Evolutionary conservation across 2,113 vertebrate species (phyloP).

Genomic region (Lepus americanus): DNA sequence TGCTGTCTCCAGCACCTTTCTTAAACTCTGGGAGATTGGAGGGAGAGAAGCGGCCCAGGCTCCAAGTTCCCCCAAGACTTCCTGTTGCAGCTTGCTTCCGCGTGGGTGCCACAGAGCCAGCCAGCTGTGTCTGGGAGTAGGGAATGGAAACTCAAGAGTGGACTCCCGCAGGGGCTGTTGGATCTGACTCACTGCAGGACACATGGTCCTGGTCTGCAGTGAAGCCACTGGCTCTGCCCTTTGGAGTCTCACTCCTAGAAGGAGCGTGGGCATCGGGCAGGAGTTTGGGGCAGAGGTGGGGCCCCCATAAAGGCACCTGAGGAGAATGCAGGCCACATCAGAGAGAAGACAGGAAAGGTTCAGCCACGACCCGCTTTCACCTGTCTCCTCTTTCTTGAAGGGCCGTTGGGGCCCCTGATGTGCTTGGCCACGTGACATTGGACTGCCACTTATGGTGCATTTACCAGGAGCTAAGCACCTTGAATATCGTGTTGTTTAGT

Average conservation of each 20-base stretch:
- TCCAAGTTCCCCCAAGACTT: conserved; percentile 51
- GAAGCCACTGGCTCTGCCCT: conserved; percentile 17
- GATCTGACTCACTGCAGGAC: conserved; percentile 28
- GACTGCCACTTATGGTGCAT: not conserved
- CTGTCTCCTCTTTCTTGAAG: conserved; percentile 1
- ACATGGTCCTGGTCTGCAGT: not conserved
- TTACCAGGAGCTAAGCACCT: conserved; percentile 31
- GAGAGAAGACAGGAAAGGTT: conserved; percentile 18
- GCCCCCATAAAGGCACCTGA: not conserved
- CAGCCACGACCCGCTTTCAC: not conserved
- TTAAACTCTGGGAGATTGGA: not conserved
- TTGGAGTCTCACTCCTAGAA: not conserved
- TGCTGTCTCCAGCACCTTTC: not conserved
- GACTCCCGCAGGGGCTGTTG: not conserved
- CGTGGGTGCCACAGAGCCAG: not conserved
- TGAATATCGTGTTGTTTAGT: not conserved
- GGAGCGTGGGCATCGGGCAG: not conserved
- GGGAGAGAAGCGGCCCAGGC: conserved; percentile 16
- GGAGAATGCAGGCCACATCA: not conserved
- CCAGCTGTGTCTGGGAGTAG: not conserved
- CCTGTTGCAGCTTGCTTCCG: conserved; percentile 23
- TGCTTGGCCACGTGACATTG: conserved; percentile 16
- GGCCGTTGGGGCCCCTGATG: not conserved
- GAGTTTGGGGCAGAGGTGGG: not conserved
- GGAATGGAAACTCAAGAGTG: no score